These are phyloP conservation scores for Cistogaster globosa DNA, from an alignment of 2,888 invertebrate genomes.

Conservation along the genomic window DNA sequence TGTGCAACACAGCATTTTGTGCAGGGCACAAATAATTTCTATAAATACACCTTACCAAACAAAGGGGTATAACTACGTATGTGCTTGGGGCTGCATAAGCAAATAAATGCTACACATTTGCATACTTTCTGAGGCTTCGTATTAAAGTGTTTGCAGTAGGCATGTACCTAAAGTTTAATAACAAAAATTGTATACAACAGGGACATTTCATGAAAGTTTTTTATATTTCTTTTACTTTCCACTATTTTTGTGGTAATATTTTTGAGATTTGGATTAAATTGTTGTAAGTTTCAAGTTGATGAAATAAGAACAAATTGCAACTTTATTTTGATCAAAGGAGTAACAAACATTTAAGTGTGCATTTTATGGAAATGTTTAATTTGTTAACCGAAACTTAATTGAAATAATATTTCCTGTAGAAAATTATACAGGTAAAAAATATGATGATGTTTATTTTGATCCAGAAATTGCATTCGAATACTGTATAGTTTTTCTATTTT, in stretches of 20 bases:
- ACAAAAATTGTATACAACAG: slow-evolving; percentile 51
- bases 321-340: no score
- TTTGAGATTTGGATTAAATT: not conserved
- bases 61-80: not conserved
- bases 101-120: not conserved
- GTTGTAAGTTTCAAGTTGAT: no score
- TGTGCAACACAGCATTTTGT: not conserved
- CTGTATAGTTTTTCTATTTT: no score
- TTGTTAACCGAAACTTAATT: no score
- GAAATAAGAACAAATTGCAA: no score
- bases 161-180: slow-evolving; percentile 56
- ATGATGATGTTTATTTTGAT: no score
- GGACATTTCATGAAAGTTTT: slow-evolving; percentile 25
- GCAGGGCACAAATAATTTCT: slow-evolving; percentile 25
- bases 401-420: no score
- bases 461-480: no score
- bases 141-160: slow-evolving; percentile 49
- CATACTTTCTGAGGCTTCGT: not conserved
- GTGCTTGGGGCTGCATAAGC: not conserved
- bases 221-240: not conserved
- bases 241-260: not conserved
- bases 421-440: no score
- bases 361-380: no score
- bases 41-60: slow-evolving; percentile 4
- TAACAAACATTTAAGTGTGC: no score